phyloP scores from a whole-genome alignment of 2,888 invertebrate genomes.

The Agonopterix subpropinquella region DNA sequence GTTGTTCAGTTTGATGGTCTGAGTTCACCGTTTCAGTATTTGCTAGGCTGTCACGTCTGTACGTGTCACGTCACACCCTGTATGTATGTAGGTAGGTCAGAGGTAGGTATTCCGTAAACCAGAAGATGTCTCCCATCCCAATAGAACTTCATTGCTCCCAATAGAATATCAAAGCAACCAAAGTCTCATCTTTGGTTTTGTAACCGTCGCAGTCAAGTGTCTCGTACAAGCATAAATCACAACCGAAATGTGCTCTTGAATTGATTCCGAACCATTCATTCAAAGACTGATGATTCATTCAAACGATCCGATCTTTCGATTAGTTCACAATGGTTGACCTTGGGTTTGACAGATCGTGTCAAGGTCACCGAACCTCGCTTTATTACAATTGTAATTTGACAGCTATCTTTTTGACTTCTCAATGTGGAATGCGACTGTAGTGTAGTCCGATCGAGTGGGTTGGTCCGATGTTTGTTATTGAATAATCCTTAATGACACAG shows the following conservation, averaged over 20 bases:
- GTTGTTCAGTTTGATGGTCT: too few relatives aligned
- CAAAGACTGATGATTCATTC: constrained; percentile 7
- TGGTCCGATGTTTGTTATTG: too few relatives aligned
- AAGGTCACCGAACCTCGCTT: constrained; percentile 29
- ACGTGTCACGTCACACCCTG: too few relatives aligned
- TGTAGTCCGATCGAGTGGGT: too few relatives aligned
- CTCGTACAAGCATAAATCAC: background rate
- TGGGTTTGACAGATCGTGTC: constrained; percentile 30
- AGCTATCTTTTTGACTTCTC: constrained; percentile 28
- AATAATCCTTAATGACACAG: too few relatives aligned
- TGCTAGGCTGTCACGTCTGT: too few relatives aligned
- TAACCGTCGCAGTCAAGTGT: too few relatives aligned
- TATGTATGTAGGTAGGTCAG: too few relatives aligned
- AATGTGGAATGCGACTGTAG: constrained; percentile 3
- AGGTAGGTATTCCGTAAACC: too few relatives aligned
- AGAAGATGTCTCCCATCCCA: too few relatives aligned
- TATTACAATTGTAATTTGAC: constrained; percentile 51
- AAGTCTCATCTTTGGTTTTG: background rate
- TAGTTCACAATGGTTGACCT: constrained; percentile 11
- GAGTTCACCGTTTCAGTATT: too few relatives aligned
- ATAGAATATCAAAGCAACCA: background rate
- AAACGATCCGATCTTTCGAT: constrained; percentile 2
- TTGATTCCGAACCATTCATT: background rate
- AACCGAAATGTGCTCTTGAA: background rate
- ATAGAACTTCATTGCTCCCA: too few relatives aligned